A percentile compares a stretch with the other conserved stretches of the same genome.
These are phyloP conservation scores for Myodes glareolus DNA, from an alignment of 2,113 vertebrate species.

Conservation along the genomic window DNA sequence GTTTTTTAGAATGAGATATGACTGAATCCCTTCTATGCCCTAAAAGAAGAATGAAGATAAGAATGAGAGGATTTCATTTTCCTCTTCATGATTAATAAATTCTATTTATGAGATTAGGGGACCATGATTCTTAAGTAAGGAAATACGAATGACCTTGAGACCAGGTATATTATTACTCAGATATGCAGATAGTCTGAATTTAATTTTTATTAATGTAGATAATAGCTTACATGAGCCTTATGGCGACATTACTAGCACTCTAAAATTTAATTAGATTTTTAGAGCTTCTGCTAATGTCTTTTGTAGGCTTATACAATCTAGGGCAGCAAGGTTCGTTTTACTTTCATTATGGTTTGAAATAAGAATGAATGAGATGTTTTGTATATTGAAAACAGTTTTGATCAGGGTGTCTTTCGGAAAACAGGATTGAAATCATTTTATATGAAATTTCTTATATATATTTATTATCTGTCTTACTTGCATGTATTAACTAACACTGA, in stretches of 20 bases:
- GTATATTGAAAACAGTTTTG: neutral
- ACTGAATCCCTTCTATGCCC: neutral
- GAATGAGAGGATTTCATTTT: neutral
- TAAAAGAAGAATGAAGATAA: neutral
- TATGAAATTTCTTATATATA: neutral
- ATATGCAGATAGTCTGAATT: constrained; percentile 83
- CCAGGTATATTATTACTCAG: constrained; percentile 76
- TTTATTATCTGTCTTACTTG: neutral
- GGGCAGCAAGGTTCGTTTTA: constrained; percentile 79
- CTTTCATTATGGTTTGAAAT: constrained; percentile 74
- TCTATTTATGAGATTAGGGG: constrained; percentile 74
- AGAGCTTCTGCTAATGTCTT: constrained; percentile 88
- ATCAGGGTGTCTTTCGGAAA: constrained; percentile 45
- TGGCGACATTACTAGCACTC: constrained; percentile 85
- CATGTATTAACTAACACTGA: neutral
- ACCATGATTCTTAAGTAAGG: constrained; percentile 62
- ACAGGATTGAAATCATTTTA: neutral
- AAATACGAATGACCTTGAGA: constrained; percentile 85
- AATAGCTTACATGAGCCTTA: constrained; percentile 88
- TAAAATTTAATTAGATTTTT: constrained; percentile 91
- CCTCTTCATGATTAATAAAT: constrained; percentile 66
- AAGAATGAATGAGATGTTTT: constrained; percentile 63
- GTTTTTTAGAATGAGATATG: too few relatives aligned
- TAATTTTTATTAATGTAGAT: constrained; percentile 88
- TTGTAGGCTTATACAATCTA: constrained; percentile 84